phyloP scores from a whole-genome alignment of 1,140 invertebrate species.

The Hormaphis cornu region DNA sequence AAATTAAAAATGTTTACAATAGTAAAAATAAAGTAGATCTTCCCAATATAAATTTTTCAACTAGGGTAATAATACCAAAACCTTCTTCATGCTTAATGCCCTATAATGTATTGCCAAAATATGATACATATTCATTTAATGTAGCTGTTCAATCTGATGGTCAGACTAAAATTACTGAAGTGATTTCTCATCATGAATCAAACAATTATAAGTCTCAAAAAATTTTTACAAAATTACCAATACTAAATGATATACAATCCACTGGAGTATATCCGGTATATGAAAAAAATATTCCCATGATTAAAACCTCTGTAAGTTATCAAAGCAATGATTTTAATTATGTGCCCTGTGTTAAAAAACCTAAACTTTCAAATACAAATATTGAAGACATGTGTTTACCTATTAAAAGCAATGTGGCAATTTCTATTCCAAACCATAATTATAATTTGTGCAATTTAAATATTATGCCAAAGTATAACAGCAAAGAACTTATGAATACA shows the following conservation, averaged over 20 bases:
- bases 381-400: background rate
- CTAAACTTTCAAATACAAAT: background rate
- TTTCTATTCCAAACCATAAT: background rate
- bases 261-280: background rate
- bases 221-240: background rate
- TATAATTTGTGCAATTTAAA: background rate
- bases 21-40: background rate
- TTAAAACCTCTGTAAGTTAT: background rate
- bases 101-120: background rate
- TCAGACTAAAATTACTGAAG: background rate
- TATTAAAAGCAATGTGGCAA: background rate
- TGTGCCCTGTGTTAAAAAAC: background rate
- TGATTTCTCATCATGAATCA: background rate
- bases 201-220: background rate
- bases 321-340: background rate
- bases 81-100: background rate
- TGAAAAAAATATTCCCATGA: background rate
- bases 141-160: background rate
- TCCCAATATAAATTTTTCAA: background rate
- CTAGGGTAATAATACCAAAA: background rate
- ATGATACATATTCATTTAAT: constrained; percentile 6
- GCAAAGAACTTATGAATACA: background rate
- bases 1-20: background rate
- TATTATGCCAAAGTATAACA: background rate
- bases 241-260: background rate